Conservation (phyloP, 2,888 invertebrate species). For the Agelastica alni region DNA sequence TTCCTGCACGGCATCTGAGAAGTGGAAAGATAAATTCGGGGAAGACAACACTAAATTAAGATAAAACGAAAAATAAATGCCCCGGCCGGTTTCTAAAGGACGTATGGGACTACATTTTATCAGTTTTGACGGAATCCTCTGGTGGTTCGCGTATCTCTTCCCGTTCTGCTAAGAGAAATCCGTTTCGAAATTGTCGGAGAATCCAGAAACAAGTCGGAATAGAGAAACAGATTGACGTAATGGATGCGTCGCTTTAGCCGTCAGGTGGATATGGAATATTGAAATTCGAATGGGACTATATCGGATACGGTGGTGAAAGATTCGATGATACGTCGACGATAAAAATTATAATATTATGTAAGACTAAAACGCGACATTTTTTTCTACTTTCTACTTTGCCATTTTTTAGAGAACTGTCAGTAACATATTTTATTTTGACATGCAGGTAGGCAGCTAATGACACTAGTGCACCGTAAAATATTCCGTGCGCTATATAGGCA, state of each 20-base stretch:
- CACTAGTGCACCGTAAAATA: too few species aligned
- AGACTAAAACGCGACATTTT: too few species aligned
- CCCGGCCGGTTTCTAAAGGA: not conserved
- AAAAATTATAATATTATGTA: too few species aligned
- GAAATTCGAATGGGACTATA: not conserved
- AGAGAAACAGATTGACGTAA: slow-evolving; percentile 9
- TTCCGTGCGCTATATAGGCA: too few species aligned
- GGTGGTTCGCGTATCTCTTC: slow-evolving; percentile 9
- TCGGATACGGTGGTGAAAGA: not conserved
- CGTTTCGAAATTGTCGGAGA: slow-evolving; percentile 7
- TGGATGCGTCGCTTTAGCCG: not conserved
- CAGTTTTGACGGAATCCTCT: slow-evolving; percentile 20
- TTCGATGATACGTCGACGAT: too few species aligned
- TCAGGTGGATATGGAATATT: not conserved
- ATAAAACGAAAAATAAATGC: slow-evolving; percentile 19
- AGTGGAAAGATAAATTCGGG: slow-evolving; percentile 17
- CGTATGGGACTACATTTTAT: slow-evolving; percentile 17
- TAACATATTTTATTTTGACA: too few species aligned
- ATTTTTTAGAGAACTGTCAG: too few species aligned
- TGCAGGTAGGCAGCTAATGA: too few species aligned
- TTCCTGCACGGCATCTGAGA: slow-evolving; percentile 1
- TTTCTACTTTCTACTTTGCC: too few species aligned
- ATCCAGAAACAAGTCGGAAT: slow-evolving; percentile 18
- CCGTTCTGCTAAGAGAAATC: slow-evolving; percentile 7
- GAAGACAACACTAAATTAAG: slow-evolving; percentile 17